Conservation (phyloP, 2,113 vertebrate genomes). For the Himantopus leucocephalus region DNA sequence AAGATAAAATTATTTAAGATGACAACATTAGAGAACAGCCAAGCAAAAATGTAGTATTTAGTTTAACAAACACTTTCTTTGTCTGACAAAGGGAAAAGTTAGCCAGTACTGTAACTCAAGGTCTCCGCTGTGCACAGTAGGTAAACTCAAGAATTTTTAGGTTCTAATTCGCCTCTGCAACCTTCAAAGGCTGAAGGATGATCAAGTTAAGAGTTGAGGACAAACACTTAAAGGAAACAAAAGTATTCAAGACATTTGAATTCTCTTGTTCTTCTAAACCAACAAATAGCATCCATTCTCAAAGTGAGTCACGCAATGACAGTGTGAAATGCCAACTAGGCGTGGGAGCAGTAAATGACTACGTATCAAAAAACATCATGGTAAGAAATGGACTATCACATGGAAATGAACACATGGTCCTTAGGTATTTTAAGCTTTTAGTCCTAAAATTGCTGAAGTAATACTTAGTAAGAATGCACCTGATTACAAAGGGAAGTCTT, state of each 20-base stretch:
- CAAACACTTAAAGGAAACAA: neutral
- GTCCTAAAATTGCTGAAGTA: neutral
- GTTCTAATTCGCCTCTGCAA: neutral
- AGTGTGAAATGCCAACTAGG: neutral
- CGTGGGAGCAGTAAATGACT: neutral
- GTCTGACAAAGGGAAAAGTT: neutral
- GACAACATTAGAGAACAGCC: neutral
- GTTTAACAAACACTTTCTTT: neutral
- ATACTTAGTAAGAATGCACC: neutral
- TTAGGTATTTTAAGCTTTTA: neutral
- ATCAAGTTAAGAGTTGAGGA: neutral
- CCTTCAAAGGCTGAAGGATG: neutral
- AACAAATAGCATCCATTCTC: neutral
- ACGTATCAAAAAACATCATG: neutral
- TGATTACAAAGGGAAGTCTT: neutral
- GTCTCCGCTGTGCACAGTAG: rapidly evolving
- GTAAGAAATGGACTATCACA: neutral
- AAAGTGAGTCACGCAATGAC: neutral
- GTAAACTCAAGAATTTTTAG: neutral
- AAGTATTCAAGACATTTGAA: neutral
- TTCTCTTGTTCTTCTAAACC: neutral
- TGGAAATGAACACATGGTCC: neutral
- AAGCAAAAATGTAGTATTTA: neutral
- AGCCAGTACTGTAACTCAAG: neutral
- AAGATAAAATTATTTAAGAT: neutral